Evolutionary conservation across 53 echinoderm and acorn worm species (phyloP).

Genomic region (Holothuria leucospilota): DNA sequence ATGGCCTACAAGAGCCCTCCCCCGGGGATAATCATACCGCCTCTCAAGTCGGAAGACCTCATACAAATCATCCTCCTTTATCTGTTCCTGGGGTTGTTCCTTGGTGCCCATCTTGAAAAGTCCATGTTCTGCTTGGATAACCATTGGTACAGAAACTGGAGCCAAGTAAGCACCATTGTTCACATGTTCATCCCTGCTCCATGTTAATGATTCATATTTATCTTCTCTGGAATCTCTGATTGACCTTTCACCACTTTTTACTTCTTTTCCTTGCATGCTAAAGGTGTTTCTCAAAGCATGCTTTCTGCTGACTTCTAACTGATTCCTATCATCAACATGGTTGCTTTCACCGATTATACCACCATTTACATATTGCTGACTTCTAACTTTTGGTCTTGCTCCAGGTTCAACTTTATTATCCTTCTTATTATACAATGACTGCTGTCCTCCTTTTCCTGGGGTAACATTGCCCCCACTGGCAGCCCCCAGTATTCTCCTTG

Average conservation of each 20-base stretch:
- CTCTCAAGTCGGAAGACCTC: conserved; percentile 29
- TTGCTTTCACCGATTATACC: too few species aligned
- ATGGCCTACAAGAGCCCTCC: not conserved
- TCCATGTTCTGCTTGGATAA: not conserved
- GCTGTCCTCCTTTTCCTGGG: not conserved
- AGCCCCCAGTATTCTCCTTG: not conserved
- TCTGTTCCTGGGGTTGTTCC: not conserved
- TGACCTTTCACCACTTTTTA: too few species aligned
- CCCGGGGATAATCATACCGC: conserved; percentile 37
- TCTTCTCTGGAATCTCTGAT: too few species aligned
- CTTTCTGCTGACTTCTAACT: not conserved
- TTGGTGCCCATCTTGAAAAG: conserved; percentile 33
- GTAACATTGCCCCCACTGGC: not conserved
- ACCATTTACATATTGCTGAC: too few species aligned
- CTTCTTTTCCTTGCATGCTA: too few species aligned
- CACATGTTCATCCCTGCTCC: too few species aligned
- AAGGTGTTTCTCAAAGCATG: not conserved
- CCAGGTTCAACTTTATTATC: not conserved
- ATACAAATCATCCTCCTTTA: conserved; percentile 26
- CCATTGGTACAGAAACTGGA: conserved; percentile 30
- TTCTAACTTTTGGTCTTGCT: conserved; percentile 20
- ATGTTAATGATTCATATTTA: not conserved
- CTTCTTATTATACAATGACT: not conserved
- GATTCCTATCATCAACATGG: too few species aligned
- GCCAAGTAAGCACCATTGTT: not conserved